phyloP scores from a whole-genome alignment of 2,113 vertebrate genomes.

The Pangasianodon gigas region DNA sequence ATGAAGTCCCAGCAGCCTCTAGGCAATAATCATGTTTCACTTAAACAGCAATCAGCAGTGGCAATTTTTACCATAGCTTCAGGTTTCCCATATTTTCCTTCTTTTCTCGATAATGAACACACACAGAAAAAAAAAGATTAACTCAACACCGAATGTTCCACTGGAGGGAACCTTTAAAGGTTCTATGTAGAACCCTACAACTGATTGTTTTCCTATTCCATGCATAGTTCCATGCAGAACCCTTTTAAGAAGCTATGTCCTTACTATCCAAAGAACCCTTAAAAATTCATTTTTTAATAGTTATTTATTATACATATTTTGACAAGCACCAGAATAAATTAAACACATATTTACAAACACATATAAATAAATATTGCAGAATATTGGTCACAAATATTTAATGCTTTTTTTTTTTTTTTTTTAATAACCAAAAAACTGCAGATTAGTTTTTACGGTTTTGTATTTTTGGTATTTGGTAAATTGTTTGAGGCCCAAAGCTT shows the following conservation, averaged over 20 bases:
- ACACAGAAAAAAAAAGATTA: not conserved
- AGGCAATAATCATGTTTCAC: constrained; percentile 48
- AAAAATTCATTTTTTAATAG: not conserved
- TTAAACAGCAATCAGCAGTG: constrained; percentile 21
- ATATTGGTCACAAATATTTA: not conserved
- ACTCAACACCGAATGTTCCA: not conserved
- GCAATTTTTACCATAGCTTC: not conserved
- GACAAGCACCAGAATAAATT: not conserved
- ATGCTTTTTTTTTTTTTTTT: not conserved
- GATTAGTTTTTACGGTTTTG: not conserved
- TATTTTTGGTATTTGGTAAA: not conserved
- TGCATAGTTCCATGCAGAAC: not conserved
- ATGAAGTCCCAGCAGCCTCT: constrained; percentile 45
- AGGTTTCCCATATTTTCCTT: not conserved
- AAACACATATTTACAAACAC: not conserved
- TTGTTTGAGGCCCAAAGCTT: too few species aligned
- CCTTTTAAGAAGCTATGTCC: not conserved
- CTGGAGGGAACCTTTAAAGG: not conserved
- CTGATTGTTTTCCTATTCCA: not conserved
- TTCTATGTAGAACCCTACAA: not conserved
- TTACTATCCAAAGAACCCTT: not conserved
- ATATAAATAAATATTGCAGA: not conserved
- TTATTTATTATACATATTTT: not conserved
- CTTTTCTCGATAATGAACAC: not conserved
- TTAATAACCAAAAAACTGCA: not conserved